Percentiles rank a stretch among this genome's conserved stretches.
Conservation (phyloP, 2,888 invertebrate species). For the Heteromyza rotundicornis region DNA sequence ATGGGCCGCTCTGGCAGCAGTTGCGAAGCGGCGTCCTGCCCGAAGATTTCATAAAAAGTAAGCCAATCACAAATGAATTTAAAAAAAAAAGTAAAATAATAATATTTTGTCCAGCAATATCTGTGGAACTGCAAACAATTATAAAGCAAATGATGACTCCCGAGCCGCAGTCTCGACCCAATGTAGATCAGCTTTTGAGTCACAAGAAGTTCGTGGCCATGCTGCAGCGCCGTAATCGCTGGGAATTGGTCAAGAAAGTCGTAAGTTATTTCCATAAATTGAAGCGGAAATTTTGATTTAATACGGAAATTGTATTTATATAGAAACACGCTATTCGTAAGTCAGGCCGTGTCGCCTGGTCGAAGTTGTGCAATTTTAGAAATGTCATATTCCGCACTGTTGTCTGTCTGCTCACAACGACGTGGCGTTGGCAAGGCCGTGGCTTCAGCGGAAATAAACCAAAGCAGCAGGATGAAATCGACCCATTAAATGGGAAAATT, state of each 20-base stretch:
- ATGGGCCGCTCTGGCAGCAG: slow-evolving; percentile 74
- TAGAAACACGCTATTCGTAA: slow-evolving; percentile 54
- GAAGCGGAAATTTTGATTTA: too few relatives aligned
- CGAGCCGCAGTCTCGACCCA: slow-evolving; percentile 64
- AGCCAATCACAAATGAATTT: slow-evolving; percentile 24
- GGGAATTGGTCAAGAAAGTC: slow-evolving; percentile 46
- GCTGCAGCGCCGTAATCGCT: slow-evolving; percentile 50
- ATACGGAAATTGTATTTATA: too few relatives aligned
- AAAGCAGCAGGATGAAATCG: too few relatives aligned
- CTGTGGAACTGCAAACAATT: slow-evolving; percentile 64
- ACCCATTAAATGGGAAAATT: slow-evolving; percentile 8
- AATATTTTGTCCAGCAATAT: slow-evolving; percentile 55
- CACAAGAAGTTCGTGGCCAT: slow-evolving; percentile 53
- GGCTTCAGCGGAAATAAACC: too few relatives aligned
- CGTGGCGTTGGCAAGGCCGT: too few relatives aligned
- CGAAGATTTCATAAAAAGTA: slow-evolving; percentile 61
- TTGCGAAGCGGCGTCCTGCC: slow-evolving; percentile 68
- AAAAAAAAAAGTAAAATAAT: neutral
- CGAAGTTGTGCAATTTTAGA: slow-evolving; percentile 59
- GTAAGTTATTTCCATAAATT: too few relatives aligned
- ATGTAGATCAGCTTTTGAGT: slow-evolving; percentile 64
- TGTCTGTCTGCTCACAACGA: slow-evolving; percentile 43
- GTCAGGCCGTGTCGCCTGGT: slow-evolving; percentile 52
- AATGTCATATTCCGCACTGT: slow-evolving; percentile 45
- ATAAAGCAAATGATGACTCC: slow-evolving; percentile 68